Evolutionary conservation across 2,797 vertebrate species (phyloP).

Genomic region (Aselliscus stoliczkanus): DNA sequence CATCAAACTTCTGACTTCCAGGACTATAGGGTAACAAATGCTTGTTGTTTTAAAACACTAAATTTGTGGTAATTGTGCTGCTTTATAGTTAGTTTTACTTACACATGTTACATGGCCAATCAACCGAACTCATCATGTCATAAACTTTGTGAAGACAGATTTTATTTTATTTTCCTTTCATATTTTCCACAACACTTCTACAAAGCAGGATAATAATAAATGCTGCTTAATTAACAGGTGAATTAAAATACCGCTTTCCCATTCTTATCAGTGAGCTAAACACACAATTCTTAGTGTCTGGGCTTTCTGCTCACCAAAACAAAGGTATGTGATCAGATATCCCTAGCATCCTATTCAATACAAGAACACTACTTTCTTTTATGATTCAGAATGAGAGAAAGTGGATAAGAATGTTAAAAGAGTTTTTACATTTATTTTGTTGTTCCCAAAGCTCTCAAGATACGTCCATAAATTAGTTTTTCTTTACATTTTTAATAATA

Average conservation of each 20-base stretch:
- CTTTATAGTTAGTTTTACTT: not conserved
- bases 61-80: not conserved
- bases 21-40: not conserved
- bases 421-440: conserved; percentile 23
- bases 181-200: not conserved
- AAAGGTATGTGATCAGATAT: not conserved
- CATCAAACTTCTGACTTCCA: not conserved
- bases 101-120: not conserved
- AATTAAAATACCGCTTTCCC: not conserved
- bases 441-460: conserved; percentile 37
- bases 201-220: not conserved
- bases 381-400: conserved; percentile 21
- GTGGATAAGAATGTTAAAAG: conserved; percentile 39
- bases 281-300: not conserved
- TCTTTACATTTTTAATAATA: conserved; percentile 6
- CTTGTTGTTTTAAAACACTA: not conserved
- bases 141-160: not conserved
- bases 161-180: not conserved
- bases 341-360: not conserved
- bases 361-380: conserved; percentile 30
- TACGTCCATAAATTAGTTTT: not conserved
- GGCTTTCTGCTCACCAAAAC: not conserved
- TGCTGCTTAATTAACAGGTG: not conserved
- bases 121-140: not conserved
- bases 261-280: not conserved